Conservation (phyloP, 2,797 vertebrate genomes). For the Megaceryle alcyon region DNA sequence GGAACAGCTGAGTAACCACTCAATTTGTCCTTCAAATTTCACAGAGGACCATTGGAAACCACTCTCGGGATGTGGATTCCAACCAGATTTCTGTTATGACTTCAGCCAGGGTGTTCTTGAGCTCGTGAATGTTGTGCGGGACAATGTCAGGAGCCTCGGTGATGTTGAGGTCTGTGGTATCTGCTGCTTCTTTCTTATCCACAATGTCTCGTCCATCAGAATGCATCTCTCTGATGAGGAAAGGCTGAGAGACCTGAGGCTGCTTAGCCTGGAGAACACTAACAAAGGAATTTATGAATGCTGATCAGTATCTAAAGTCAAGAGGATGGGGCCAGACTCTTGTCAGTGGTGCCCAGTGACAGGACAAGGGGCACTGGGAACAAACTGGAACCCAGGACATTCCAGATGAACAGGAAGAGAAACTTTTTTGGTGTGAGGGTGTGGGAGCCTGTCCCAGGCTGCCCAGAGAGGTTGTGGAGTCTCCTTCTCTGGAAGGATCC, state of each 20-base stretch:
- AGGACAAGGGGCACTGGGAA: not conserved
- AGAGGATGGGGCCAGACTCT: not conserved
- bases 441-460: not conserved
- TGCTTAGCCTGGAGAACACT: not conserved
- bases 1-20: slow-evolving; percentile 41
- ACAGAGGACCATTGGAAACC: not conserved
- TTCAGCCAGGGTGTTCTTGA: not conserved
- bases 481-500: not conserved
- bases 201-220: not conserved
- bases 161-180: not conserved
- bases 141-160: not conserved
- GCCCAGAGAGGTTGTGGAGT: not conserved
- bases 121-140: not conserved
- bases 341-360: not conserved
- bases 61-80: not conserved
- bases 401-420: not conserved
- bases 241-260: not conserved
- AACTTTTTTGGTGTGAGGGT: not conserved
- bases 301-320: not conserved
- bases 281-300: not conserved
- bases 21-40: slow-evolving; percentile 39
- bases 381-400: not conserved
- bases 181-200: not conserved
- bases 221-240: not conserved
- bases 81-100: not conserved